These are phyloP conservation scores for Bos javanicus DNA, from an alignment of 2,113 vertebrate species.

Conservation along the genomic window DNA sequence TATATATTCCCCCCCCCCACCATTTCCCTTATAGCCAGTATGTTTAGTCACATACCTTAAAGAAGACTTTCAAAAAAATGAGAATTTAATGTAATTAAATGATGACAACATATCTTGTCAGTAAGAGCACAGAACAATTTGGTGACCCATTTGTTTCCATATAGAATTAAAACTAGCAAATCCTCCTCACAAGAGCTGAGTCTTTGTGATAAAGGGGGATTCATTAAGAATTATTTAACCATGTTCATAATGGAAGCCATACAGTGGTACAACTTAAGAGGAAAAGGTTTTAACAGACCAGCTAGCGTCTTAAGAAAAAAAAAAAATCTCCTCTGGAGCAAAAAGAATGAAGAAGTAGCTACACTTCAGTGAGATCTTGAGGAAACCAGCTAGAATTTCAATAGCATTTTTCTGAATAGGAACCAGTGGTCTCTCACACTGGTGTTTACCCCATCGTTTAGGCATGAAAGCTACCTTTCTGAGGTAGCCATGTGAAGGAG, in stretches of 20 bases:
- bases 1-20: fast-evolving
- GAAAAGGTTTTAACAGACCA: conserved; percentile 52
- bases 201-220: conserved; percentile 73
- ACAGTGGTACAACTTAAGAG: conserved; percentile 50
- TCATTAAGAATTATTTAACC: conserved; percentile 71
- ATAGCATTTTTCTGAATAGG: conserved; percentile 58
- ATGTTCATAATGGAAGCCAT: conserved; percentile 56
- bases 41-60: background rate
- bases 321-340: background rate
- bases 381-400: conserved; percentile 62
- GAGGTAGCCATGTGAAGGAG: conserved; percentile 48
- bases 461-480: conserved; percentile 66
- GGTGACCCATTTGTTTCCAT: conserved; percentile 55
- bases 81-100: conserved; percentile 42
- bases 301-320: conserved; percentile 7
- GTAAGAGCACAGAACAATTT: conserved; percentile 62
- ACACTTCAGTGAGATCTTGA: conserved; percentile 59
- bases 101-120: conserved; percentile 24
- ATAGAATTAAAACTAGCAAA: conserved; percentile 63
- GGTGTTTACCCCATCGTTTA: conserved; percentile 63
- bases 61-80: conserved; percentile 46
- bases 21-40: background rate
- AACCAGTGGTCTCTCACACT: conserved; percentile 61
- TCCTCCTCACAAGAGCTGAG: conserved; percentile 65
- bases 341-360: background rate